phyloP scores from a whole-genome alignment of 2,113 vertebrate genomes.

The Pristiophorus japonicus region DNA sequence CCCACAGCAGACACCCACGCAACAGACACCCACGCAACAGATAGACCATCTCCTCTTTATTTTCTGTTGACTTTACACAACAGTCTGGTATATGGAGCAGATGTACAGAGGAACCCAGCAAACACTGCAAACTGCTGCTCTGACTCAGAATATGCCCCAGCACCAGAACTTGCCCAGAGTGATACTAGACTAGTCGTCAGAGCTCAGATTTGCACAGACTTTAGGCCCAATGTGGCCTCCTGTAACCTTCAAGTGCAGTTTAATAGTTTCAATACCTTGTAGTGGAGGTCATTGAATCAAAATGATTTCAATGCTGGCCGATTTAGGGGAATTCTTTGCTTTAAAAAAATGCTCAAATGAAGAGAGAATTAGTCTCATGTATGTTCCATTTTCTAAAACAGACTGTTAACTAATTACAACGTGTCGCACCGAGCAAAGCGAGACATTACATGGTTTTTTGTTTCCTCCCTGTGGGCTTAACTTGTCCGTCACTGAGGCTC shows the following conservation, averaged over 20 bases:
- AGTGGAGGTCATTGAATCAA: too few species aligned
- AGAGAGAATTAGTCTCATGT: neutral
- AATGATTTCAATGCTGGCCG: too few species aligned
- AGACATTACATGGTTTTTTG: neutral
- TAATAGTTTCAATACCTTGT: too few species aligned
- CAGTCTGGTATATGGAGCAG: neutral
- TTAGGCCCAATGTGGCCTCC: too few species aligned
- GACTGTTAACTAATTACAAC: neutral
- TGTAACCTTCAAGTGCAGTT: too few species aligned
- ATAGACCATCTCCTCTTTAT: neutral
- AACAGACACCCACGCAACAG: neutral
- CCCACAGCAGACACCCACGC: neutral
- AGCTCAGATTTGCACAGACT: too few species aligned
- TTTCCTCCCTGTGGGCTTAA: neutral
- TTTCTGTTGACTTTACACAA: neutral
- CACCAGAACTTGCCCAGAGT: neutral
- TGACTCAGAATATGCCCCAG: neutral
- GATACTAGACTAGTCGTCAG: too few species aligned
- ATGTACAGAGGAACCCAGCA: neutral
- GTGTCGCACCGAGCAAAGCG: neutral
- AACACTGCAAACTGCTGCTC: neutral
- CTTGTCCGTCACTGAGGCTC: neutral
- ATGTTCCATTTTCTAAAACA: neutral
- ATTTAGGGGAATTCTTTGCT: neutral
- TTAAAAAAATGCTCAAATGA: neutral